Evolutionary conservation across 2,797 vertebrate genomes (phyloP), one percentile per base, ranked within the genome.

Genomic region (Falco naumanni): DNA sequence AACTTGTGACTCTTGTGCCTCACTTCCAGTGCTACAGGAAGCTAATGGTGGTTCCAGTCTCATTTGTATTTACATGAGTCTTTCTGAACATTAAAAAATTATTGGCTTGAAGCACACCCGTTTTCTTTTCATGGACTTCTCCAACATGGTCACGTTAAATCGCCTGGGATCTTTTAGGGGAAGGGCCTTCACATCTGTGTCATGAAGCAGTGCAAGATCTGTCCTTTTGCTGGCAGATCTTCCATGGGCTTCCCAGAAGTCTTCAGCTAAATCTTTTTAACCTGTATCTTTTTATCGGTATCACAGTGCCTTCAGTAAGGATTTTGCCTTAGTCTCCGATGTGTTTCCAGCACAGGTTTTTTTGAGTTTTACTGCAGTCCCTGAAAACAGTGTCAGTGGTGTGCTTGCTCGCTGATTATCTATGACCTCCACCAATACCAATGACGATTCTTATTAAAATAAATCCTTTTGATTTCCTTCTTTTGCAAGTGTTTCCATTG

Each of bases 401-500:
- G 5, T 75, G 16, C 63, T 65, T 66, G 15, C 37, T 88, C 4
- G 4, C 43, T 87, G 89, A 63, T 93, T 95, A 48, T 92, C 43
- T 83, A 8, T 80, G 90, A 85, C 87, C 87, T 96, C 84, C 85
- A 68, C 59, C 59, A 87, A 70, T 51, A 53, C 3, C 43, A 76
- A 33, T 90, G 63, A 48, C 0, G 1, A 39, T 5, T 76, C 28
- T 51, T 89, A 89, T 29, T 85, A 90, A 87, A 93, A 94, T 63
- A 64, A 87, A 90, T 83, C 63, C 37, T 89, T 89, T 87, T 80
- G 19, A 60, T 83, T 82, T 33, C 22, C 16, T 93, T 86, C 13
- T 90, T 86, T 93, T 86, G 68, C 31, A 94, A 92, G 41, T 60
- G 8, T 59, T 95, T 91, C 79, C 43, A 51, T 28, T 95, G 92